Conservation (phyloP, 2,888 invertebrate species). For the Alentia gelatinosa region DNA sequence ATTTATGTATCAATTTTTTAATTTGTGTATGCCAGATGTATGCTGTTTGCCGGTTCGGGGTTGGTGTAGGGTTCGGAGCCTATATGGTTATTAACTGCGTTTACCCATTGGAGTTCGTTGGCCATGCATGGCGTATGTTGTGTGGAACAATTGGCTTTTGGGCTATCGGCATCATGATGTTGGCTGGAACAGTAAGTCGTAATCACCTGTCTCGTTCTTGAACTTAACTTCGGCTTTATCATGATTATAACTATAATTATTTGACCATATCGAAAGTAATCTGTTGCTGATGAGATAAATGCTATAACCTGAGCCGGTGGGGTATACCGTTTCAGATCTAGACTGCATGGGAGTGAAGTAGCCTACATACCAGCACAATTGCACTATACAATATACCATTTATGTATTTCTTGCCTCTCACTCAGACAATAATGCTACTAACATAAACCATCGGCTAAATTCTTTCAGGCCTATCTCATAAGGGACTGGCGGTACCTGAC, state of each 20-base stretch:
- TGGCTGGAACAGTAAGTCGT: conserved; percentile 56
- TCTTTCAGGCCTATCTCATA: neutral
- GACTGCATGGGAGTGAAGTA: too few species aligned
- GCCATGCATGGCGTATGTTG: conserved; percentile 56
- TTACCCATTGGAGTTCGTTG: conserved; percentile 61
- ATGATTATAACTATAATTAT: too few species aligned
- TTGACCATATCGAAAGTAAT: too few species aligned
- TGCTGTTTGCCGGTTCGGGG: conserved; percentile 54
- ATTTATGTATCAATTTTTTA: too few species aligned
- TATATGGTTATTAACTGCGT: conserved; percentile 58
- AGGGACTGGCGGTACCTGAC: neutral
- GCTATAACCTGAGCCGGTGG: too few species aligned
- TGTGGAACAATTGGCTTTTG: conserved; percentile 63
- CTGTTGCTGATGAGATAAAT: too few species aligned
- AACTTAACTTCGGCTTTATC: too few species aligned
- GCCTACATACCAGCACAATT: too few species aligned
- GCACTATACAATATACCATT: too few species aligned
- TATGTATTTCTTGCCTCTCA: too few species aligned
- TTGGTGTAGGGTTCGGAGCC: conserved; percentile 59
- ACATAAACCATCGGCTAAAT: neutral
- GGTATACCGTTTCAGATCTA: too few species aligned
- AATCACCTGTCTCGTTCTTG: neutral
- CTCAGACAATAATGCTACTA: too few species aligned
- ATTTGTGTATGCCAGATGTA: conserved; percentile 24
- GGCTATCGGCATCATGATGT: conserved; percentile 58